Conservation (phyloP, 2,113 vertebrate genomes). For the Leptosomus discolor region DNA sequence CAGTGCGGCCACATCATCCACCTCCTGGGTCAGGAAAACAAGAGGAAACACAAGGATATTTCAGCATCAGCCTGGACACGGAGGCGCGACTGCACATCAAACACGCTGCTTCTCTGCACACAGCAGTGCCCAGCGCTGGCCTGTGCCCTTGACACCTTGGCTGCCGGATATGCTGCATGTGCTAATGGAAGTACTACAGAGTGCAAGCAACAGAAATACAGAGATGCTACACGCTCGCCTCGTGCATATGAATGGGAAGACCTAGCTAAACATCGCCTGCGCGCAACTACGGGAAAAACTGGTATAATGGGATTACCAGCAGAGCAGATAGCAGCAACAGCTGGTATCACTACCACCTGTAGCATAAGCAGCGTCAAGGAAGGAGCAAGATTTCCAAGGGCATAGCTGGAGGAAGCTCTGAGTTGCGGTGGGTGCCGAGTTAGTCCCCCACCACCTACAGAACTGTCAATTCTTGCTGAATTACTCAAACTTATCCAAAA, state of each 20-base stretch:
- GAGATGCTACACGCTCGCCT: background rate
- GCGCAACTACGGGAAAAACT: background rate
- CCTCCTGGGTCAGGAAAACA: slow-evolving; percentile 49
- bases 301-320: background rate
- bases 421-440: background rate
- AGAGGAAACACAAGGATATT: background rate
- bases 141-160: background rate
- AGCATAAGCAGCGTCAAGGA: background rate
- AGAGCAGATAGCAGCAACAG: background rate
- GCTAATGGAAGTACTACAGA: background rate
- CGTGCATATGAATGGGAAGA: background rate
- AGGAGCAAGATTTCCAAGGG: background rate
- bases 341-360: rapidly evolving
- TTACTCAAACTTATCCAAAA: background rate
- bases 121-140: background rate
- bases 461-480: background rate
- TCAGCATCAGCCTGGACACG: background rate
- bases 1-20: slow-evolving; percentile 57
- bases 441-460: background rate
- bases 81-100: background rate
- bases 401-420: background rate
- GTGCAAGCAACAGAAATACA: background rate
- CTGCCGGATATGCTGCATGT: background rate
- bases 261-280: background rate
- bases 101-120: background rate